Conservation (phyloP, 2,797 vertebrate species). For the Siniperca undulata region DNA sequence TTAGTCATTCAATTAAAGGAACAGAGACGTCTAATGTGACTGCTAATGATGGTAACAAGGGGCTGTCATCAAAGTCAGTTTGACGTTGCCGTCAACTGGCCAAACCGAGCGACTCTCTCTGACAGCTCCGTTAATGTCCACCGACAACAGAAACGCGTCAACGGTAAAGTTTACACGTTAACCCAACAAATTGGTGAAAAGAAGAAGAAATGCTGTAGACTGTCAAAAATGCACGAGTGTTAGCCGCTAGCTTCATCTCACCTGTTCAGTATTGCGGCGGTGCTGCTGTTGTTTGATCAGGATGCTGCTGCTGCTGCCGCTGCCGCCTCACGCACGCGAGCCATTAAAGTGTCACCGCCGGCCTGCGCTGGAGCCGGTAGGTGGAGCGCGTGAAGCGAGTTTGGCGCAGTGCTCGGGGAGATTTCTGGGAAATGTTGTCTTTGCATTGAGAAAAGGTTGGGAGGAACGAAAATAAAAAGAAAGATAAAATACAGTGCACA, state of each 20-base stretch:
- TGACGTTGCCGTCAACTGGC: conserved; percentile 11
- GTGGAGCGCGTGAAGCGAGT: conserved; percentile 77
- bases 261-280: conserved; percentile 74
- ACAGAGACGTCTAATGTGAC: neutral
- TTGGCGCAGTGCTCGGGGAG: conserved; percentile 76
- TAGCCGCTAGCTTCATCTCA: conserved; percentile 63
- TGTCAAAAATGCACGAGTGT: neutral
- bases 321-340: conserved; percentile 56
- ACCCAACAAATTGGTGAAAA: neutral
- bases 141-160: neutral
- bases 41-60: conserved; percentile 8
- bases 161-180: conserved; percentile 37
- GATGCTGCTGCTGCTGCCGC: conserved; percentile 71
- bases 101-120: conserved; percentile 37
- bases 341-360: conserved; percentile 34
- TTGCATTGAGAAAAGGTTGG: neutral
- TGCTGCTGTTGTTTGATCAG: conserved; percentile 45
- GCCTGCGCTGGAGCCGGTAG: conserved; percentile 67
- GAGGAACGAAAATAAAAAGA: neutral
- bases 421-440: conserved; percentile 78
- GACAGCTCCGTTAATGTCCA: conserved; percentile 25
- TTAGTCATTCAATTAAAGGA: conserved; percentile 3
- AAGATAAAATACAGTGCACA: neutral
- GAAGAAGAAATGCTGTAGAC: fast-evolving
- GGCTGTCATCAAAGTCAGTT: conserved; percentile 34